These are phyloP conservation scores for Parnassius orleans DNA, from an alignment of 2,888 invertebrate genomes.

Conservation along the genomic window DNA sequence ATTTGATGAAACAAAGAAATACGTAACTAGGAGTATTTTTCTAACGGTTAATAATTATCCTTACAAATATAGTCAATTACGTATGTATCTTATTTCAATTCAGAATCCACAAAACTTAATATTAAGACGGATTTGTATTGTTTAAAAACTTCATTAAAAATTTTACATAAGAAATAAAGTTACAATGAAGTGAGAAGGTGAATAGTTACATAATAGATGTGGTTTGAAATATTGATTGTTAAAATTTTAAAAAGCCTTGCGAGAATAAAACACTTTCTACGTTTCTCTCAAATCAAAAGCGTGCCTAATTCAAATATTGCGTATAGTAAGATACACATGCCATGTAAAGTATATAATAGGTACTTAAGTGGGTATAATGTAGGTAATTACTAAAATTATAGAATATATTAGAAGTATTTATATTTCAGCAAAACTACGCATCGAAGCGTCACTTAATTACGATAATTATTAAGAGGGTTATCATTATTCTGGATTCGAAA, in stretches of 20 bases:
- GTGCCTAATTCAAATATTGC: slow-evolving; percentile 64
- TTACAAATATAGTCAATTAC: slow-evolving; percentile 76
- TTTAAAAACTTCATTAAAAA: slow-evolving; percentile 40
- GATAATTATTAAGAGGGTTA: slow-evolving; percentile 69
- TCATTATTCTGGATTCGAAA: slow-evolving; percentile 65
- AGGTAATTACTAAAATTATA: slow-evolving; percentile 77
- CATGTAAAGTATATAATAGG: slow-evolving; percentile 71
- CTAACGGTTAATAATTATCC: slow-evolving; percentile 69
- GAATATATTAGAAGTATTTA: slow-evolving; percentile 68
- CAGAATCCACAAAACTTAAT: slow-evolving; percentile 68
- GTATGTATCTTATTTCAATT: slow-evolving; percentile 70
- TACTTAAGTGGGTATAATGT: slow-evolving; percentile 75
- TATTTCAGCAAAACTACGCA: slow-evolving; percentile 75
- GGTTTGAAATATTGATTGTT: slow-evolving; percentile 37
- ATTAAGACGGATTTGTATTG: slow-evolving; percentile 68
- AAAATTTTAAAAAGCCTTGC: slow-evolving; percentile 68
- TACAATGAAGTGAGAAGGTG: slow-evolving; percentile 30
- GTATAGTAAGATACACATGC: slow-evolving; percentile 66
- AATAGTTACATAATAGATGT: slow-evolving; percentile 37
- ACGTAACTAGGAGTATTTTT: slow-evolving; percentile 67
- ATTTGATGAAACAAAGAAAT: slow-evolving; percentile 59
- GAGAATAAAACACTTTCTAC: slow-evolving; percentile 55
- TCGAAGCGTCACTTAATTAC: slow-evolving; percentile 74
- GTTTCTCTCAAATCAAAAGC: slow-evolving; percentile 53
- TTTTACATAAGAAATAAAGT: slow-evolving; percentile 24